phyloP scores from a whole-genome alignment of 2,113 vertebrate species.

The Isichthys henryi region DNA sequence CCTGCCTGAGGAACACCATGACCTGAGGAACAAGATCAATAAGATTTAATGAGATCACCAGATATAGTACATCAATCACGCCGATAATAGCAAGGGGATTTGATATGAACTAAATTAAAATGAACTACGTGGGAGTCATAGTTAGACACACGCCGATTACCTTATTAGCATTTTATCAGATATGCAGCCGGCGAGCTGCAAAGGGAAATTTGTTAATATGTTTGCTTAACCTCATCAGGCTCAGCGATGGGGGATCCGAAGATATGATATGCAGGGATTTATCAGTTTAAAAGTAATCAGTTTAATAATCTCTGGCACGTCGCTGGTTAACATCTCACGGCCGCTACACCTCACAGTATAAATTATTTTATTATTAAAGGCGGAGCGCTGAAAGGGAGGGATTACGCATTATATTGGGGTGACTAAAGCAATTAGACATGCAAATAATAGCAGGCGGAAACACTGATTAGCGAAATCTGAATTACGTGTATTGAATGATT shows the following conservation, averaged over 20 bases:
- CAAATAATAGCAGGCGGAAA: neutral
- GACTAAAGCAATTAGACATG: constrained; percentile 4
- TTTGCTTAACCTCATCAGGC: constrained; percentile 70
- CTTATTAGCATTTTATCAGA: constrained; percentile 88
- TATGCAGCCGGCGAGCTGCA: constrained; percentile 67
- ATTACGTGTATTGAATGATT: neutral
- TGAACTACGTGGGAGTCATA: constrained; percentile 82
- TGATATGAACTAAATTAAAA: constrained; percentile 66
- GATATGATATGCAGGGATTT: constrained; percentile 44
- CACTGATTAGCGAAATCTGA: neutral
- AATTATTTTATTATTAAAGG: neutral
- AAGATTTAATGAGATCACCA: constrained; percentile 18
- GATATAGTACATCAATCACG: constrained; percentile 83
- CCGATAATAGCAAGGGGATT: constrained; percentile 81
- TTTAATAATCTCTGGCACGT: constrained; percentile 18
- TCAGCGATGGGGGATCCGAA: constrained; percentile 57
- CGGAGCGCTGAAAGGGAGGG: neutral
- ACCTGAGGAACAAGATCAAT: constrained; percentile 4
- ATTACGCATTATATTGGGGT: neutral
- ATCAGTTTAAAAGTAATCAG: constrained; percentile 35
- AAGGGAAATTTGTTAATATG: constrained; percentile 65
- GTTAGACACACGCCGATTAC: constrained; percentile 75
- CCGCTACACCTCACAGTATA: neutral
- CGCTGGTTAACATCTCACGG: neutral
- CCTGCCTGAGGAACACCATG: neutral